Conservation (phyloP, 64 coral and sea anemone species). For the Pocillopora damicornis region DNA sequence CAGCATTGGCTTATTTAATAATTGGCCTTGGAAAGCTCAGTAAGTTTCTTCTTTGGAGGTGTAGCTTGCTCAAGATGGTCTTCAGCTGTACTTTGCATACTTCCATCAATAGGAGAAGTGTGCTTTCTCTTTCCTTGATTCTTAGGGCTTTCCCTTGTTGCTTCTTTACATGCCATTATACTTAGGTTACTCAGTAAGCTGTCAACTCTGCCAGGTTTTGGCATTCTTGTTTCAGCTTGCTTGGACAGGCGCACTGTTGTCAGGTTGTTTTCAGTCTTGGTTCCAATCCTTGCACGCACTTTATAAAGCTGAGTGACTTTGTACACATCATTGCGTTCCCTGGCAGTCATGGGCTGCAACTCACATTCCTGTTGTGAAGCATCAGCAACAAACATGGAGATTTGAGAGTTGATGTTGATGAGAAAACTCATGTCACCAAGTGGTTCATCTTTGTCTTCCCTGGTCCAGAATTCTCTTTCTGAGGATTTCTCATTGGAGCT, state of each 20-base stretch:
- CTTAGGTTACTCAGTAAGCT: slow-evolving; percentile 65
- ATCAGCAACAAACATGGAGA: slow-evolving; percentile 60
- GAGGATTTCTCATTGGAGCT: not conserved
- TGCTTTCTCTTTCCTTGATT: slow-evolving; percentile 51
- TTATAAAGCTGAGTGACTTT: slow-evolving; percentile 75
- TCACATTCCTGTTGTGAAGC: slow-evolving; percentile 33
- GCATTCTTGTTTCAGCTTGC: slow-evolving; percentile 47
- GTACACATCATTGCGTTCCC: slow-evolving; percentile 76
- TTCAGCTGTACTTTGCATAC: not conserved
- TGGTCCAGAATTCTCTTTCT: not conserved
- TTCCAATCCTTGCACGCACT: slow-evolving; percentile 69
- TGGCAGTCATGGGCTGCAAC: slow-evolving; percentile 76
- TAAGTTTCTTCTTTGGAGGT: slow-evolving; percentile 13
- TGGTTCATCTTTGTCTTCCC: slow-evolving; percentile 37
- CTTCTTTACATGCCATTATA: slow-evolving; percentile 67
- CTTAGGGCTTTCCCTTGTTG: slow-evolving; percentile 43
- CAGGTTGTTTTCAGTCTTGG: slow-evolving; percentile 48
- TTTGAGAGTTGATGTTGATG: slow-evolving; percentile 76
- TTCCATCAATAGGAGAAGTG: not conserved
- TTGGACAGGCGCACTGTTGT: slow-evolving; percentile 67
- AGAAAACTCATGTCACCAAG: slow-evolving; percentile 78
- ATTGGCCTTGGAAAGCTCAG: slow-evolving; percentile 15
- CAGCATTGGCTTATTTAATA: not conserved
- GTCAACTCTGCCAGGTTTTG: slow-evolving; percentile 66
- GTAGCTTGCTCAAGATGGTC: slow-evolving; percentile 3